Evolutionary conservation across 2,113 vertebrate genomes (phyloP), one percentile per base, ranked within the genome.

Genomic region (Laticauda laticaudata): DNA sequence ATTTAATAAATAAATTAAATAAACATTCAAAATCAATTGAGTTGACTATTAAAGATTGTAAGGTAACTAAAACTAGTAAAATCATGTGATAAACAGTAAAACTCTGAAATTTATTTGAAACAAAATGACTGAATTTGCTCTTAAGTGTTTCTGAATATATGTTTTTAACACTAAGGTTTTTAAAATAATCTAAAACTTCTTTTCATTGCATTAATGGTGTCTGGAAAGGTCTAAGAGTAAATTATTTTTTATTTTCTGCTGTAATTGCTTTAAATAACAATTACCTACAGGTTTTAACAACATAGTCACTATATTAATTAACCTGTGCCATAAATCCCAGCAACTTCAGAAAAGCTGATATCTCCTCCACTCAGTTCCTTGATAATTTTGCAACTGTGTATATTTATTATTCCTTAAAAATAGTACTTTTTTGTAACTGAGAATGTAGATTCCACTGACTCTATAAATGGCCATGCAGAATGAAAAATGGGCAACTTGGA

Each of bases 281-380:
- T 91, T 92, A 96, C 94, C 94, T 93, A 55, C 18, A 89, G 95
- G 93, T n/a, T 91, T 93, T 61, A 90, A 64, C 0, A 94, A 34
- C 94, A n/a, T 3, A 95, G 86, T 2, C 90, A 20, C 18, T 86
- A 96, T 94, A 96, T 96, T 94, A 92, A 96, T 96, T 92, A 95
- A 96, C 96, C 96, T 96, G 96, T 92, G 93, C 92, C 94, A 92
- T 92, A 57, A 92, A 94, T 90, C 56, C 86, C 81, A 91, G 54
- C 91, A 93, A 92, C 81, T 93, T 93, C 90, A 92, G 48, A 92
- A 93, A 95, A 94, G 88, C 4, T 43, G 81, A 51, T 18, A 2
- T 64, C 93, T 94, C 45, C 56, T 34, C 86, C 86, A 34, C 24
- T 94, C 90, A 61, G 56, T 23, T 29, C 43, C 39, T 34, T 87